Base-by-base conservation (phyloP, 2,888 invertebrate species). In the Lepidochitona cinerea region DNA sequence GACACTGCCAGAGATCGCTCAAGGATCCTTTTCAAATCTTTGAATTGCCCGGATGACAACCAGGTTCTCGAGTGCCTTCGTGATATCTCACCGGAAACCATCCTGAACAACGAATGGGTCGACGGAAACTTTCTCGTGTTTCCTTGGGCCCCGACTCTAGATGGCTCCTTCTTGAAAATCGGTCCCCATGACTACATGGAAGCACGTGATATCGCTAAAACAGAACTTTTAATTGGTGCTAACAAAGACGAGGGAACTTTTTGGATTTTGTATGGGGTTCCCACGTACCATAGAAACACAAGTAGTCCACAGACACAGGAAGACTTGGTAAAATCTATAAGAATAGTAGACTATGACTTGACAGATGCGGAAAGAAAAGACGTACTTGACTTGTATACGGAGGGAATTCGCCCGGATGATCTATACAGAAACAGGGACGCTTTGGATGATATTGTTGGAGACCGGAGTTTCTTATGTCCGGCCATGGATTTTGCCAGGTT, bases 221-320 rank as follows among this genome's bases (percentile, higher is more conserved):
- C 96, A 9, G 96, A 95, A 89, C 94, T 97, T 77, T 92, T 97
- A 68, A 94, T 96, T 93, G 97, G 97, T 37, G 95, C 95, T 36
- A 97, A 97, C 89, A 94, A 95, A 23, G 97, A 97, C 89, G 97
- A 97, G 89, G 97, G 96, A 64, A 96, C 95, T 89, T 97, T 96
- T 90, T 97, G 96, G 89, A 96, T 97, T 79, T 94, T 97, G 81
- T 97, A 97, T 91, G 96, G 96, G 88, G 92, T 97, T 77, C 73
- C 77, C 74, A 88, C 95, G 96, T 53, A 35, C 68, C 75, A 80
- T 29, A n/a, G 37, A 69, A 75, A 82, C 68, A 36, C 59, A 5
- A 29, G 49, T 12, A 82, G 81, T 41, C 70, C 75, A 9, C 79
- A 73, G 41, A 80, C 76, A 29, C 52, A 65, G 14, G 32, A 72